Evolutionary conservation across 2,888 invertebrate species (phyloP), one percentile per base, ranked within the genome.

Genomic region (Linnaemya vulpina): DNA sequence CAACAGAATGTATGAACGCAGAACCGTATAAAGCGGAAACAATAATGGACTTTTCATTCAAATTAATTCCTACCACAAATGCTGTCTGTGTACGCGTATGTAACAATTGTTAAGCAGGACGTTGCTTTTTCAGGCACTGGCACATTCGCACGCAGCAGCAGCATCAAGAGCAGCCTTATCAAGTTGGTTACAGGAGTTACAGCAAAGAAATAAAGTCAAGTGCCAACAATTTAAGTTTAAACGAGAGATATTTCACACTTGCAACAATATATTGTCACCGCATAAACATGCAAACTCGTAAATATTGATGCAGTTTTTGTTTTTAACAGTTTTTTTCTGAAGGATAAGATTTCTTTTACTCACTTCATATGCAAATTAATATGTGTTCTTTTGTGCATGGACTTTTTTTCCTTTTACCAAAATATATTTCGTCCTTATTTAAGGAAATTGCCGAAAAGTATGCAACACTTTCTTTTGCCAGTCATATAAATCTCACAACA

Each of bases 41-140:
- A 90, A 89, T 92, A 92, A 92, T 92, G 91, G 91, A 91, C 89
- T 90, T 91, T 91, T 91, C 91, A 91, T 91, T 91, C 91, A 91
- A 91, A 91, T 91, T 91, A 83, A 91, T 89, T 89, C 90, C 89
- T 88, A 84, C 87, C 86, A 86, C 82, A 85, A 85, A 75, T 82
- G 70, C 73, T 82, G 74, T 38, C 1, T 35, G 38, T 38, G 38
- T 38, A 1, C 10, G 40, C 3, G 40, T 73, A 58, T 49, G 63
- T 75, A 60, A 53, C 46, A 81, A 63, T 63, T 63, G 76, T 83
- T 71, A 70, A 82, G 70, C 75, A 82, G 79, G 76, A 76, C 82
- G 63, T 68, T 53, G 79, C 55, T 63, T 79, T 43, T n/a, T 35
- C 71, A 71, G 63, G 62, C 78, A 78, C 71, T 63, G 63, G 62